Base-by-base conservation (phyloP, 2,797 vertebrate species). In the Benthosema pterotum region DNA sequence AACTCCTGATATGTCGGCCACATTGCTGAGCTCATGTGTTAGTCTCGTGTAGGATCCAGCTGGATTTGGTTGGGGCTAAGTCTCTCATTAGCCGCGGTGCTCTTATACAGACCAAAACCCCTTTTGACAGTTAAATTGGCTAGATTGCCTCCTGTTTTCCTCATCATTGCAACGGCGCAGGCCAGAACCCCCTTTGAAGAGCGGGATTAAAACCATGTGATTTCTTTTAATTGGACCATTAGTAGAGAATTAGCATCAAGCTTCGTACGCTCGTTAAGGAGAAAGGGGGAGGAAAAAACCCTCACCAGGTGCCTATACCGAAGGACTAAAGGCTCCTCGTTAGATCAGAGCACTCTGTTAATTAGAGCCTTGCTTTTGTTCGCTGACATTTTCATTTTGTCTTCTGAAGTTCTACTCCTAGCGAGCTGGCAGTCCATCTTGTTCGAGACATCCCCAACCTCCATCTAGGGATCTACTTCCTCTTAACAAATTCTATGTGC, bases 211-310 rank as follows among this genome's bases (percentile, higher is more conserved):
- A 89, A 91, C 85, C 90, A 91, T 91, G 91, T 92, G 91, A 92
- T 91, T 91, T 83, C 79, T 90, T 91, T 90, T 91, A 92, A 92
- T 92, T 92, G 87, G 89, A 82, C 89, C 89, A 91, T 91, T 92
- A 90, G 88, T 83, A 83, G 84, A 90, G 87, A 91, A 92, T 92
- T 92, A 89, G 87, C 88, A 92, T 92, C 85, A 84, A 89, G 87
- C 83, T 86, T 63, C 67, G 49, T 84, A 83, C 81, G 80, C 86
- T 90, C 81, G 76, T 90, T 92, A 90, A 87, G 83, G 78, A 82
- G 76, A 62, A 73, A 7, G 45, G 45, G 45, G 45, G 45, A 2
- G 63, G 46, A 65, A 60, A 77, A 74, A 70, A 63, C 63, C 9
- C 46, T 78, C 85, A 88, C 82, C 86, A 91, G 88, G 87, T 89